Evolutionary conservation across 1,140 invertebrate species (phyloP), one percentile per base, ranked within the genome.

Genomic region (Sarcophaga peregrina): DNA sequence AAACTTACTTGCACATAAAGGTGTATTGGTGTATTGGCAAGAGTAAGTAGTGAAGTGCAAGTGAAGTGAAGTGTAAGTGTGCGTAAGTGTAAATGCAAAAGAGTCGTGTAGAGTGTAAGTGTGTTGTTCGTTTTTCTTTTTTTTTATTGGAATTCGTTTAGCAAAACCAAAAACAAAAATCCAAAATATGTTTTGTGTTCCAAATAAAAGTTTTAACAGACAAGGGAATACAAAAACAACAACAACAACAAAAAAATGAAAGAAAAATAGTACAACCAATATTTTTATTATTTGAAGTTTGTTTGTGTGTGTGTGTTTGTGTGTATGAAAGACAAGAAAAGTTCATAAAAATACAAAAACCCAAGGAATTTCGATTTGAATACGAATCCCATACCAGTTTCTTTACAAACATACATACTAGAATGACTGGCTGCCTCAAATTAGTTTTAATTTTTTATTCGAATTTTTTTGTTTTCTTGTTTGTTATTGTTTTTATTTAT

Each of bases 391-490:
- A 13, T 13, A n/a, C 15, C 13, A 7, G 4, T 58, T 58, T 13
- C 3, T n/a, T 58, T 58, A n/a, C n/a, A 7, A 37, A n/a, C 15
- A 13, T 4, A n/a, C 15, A 13, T 4, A 37, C 25, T 37, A 37
- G 25, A 37, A 37, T 37, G 25, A 37, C 25, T 2, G 25, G 25
- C 25, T 37, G 25, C 25, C 25, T 37, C 25, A 78, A 78, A 78
- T 78, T 78, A 78, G 47, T 78, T 78, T 50, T 76, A 76, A 48
- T 76, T 76, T 46, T 76, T 10, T 58, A 17, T 76, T 50, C 20
- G 20, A 68, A n/a, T 15, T 47, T 78, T 68, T 68, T 8, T 20
- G 6, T 20, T 58, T n/a, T n/a, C 7, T 58, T 58, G 15, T 58
- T n/a, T 37, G 25, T 37, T 13, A 15, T 13, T 58, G 11, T n/a